A percentile compares a stretch with the other conserved stretches of the same genome.
Conservation (phyloP, 2,113 vertebrate genomes). For the Arothron firmamentum region DNA sequence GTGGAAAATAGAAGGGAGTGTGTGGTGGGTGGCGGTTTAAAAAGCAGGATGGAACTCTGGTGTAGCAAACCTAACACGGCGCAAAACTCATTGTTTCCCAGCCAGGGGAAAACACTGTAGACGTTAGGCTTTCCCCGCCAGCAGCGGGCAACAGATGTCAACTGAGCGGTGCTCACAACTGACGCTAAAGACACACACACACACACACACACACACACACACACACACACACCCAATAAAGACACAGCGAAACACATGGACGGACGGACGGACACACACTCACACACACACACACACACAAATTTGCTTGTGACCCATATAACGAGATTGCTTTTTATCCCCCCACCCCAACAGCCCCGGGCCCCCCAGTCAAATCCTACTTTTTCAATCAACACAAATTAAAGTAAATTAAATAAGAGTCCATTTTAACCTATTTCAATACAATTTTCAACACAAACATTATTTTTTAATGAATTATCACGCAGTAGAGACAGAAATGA, state of each 20-base stretch:
- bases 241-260: not conserved
- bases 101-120: constrained; percentile 18
- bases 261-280: constrained; percentile 52
- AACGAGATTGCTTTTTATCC: no score
- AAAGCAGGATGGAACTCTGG: not conserved
- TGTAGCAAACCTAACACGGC: no score
- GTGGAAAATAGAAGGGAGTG: not conserved
- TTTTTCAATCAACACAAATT: no score
- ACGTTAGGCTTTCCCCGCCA: constrained; percentile 77
- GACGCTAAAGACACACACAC: constrained; percentile 56
- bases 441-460: no score
- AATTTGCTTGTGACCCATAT: not conserved
- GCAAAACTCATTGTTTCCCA: no score
- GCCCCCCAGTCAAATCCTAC: no score
- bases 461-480: no score
- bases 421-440: no score
- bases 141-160: constrained; percentile 93
- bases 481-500: no score
- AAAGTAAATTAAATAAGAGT: no score
- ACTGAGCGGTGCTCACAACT: constrained; percentile 72
- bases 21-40: not conserved
- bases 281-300: constrained; percentile 12
- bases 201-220: constrained; percentile 82
- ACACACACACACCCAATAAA: constrained; percentile 69
- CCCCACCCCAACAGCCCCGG: no score